Evolutionary conservation across 2,797 vertebrate species (phyloP).

Genomic region (Sebastes oblongus): DNA sequence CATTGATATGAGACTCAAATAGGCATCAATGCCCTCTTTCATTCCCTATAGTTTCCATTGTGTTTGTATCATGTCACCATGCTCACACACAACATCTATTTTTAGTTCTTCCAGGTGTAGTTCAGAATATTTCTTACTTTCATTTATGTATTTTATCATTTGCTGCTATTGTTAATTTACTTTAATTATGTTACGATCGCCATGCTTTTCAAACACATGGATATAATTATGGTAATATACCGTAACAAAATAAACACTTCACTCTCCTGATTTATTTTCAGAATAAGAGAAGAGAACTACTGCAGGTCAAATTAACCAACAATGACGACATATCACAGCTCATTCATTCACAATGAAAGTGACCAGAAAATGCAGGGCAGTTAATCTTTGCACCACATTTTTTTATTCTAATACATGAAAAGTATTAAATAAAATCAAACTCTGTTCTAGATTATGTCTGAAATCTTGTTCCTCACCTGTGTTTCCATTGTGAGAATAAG

Average conservation of each 20-base stretch:
- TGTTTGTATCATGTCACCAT: neutral
- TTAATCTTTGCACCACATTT: neutral
- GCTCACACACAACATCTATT: neutral
- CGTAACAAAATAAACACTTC: neutral
- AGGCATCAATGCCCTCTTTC: conserved; percentile 7
- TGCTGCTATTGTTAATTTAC: neutral
- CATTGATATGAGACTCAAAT: neutral
- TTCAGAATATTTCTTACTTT: neutral
- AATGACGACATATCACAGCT: neutral
- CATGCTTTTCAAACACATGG: neutral
- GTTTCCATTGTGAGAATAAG: conserved; percentile 29
- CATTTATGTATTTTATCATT: neutral
- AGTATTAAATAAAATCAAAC: neutral
- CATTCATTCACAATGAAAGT: neutral
- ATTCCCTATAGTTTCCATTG: neutral
- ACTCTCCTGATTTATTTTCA: neutral
- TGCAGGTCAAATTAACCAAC: neutral
- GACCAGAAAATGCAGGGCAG: neutral
- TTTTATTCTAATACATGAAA: neutral
- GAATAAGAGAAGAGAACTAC: neutral
- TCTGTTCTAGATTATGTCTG: neutral
- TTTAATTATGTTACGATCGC: neutral
- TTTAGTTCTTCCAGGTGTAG: neutral
- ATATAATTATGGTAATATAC: neutral
- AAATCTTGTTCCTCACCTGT: conserved; percentile 59